Conservation (phyloP, 2,113 vertebrate genomes). For the Gasterosteus aculeatus region DNA sequence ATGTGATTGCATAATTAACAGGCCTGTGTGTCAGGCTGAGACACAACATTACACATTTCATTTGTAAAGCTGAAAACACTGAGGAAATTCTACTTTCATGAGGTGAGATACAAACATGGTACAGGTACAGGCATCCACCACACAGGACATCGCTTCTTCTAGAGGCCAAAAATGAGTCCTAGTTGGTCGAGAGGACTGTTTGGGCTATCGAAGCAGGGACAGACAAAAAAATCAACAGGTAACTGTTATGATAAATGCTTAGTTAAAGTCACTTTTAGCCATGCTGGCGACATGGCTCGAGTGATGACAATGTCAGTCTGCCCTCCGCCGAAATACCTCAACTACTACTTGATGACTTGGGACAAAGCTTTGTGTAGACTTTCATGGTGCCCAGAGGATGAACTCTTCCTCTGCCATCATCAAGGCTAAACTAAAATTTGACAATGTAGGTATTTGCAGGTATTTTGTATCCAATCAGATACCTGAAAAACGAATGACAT, state of each 20-base stretch:
- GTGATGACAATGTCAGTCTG: neutral
- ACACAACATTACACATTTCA: slow-evolving; percentile 8
- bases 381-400: neutral
- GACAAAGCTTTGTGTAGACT: neutral
- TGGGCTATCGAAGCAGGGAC: neutral
- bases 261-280: neutral
- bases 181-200: neutral
- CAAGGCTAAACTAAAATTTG: neutral
- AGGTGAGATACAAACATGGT: slow-evolving; percentile 6
- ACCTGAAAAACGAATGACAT: neutral
- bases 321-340: neutral
- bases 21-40: slow-evolving; percentile 2
- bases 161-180: neutral
- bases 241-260: neutral
- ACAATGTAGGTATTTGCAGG: neutral
- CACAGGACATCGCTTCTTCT: neutral
- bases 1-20: slow-evolving; percentile 33
- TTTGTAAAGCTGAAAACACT: slow-evolving; percentile 1
- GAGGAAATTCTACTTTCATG: neutral
- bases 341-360: neutral
- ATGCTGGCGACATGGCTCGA: neutral
- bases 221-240: neutral
- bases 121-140: neutral
- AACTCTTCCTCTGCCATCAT: neutral
- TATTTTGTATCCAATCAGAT: neutral